These are phyloP conservation scores for Leuctra nigra DNA, from an alignment of 2,888 invertebrate genomes.

Conservation along the genomic window DNA sequence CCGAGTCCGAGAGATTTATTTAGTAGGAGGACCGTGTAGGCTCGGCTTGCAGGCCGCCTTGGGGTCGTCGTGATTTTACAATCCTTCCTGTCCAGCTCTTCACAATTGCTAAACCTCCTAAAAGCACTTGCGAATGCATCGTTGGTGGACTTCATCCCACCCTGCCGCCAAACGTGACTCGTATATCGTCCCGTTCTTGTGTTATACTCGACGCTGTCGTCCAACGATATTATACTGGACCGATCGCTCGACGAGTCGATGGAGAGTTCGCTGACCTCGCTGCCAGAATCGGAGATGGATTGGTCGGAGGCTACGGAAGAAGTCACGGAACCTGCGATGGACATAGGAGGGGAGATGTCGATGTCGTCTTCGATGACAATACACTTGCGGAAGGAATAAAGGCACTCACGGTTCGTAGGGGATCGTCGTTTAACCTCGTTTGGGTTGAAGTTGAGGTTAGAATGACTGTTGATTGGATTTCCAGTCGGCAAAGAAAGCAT, in stretches of 20 bases:
- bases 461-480: not conserved
- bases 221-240: constrained; percentile 44
- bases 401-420: constrained; percentile 17
- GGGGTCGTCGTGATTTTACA: not conserved
- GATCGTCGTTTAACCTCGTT: constrained; percentile 12
- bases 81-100: not conserved
- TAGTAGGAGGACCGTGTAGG: constrained; percentile 1
- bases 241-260: constrained; percentile 47
- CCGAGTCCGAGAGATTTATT: constrained; percentile 30
- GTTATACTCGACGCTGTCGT: constrained; percentile 41
- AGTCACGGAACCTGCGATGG: constrained; percentile 21
- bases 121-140: constrained; percentile 18
- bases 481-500: not conserved
- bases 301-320: constrained; percentile 23
- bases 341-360: constrained; percentile 14
- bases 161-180: constrained; percentile 20
- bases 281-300: constrained; percentile 39
- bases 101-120: constrained; percentile 12
- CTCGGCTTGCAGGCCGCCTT: not conserved
- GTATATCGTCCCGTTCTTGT: not conserved
- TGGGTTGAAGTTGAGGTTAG: not conserved
- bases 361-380: constrained; percentile 24
- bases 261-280: constrained; percentile 46
- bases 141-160: not conserved
- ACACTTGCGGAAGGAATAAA: constrained; percentile 27